These are phyloP conservation scores for Paralichthys olivaceus DNA, from an alignment of 2,113 vertebrate species.

Conservation along the genomic window DNA sequence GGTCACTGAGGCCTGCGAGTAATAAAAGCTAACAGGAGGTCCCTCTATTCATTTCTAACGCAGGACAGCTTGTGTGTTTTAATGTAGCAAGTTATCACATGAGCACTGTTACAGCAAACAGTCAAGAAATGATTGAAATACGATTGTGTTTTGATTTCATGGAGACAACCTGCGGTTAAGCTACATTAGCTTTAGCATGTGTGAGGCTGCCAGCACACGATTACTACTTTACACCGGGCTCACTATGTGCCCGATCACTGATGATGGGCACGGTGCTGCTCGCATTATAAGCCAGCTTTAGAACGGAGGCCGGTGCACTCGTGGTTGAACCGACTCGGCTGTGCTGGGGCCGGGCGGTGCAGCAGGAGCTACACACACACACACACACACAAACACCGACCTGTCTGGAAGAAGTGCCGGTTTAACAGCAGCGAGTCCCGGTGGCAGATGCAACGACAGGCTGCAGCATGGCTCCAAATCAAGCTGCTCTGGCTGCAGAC, in stretches of 20 bases:
- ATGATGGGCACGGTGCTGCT: fast-evolving
- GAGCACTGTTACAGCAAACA: not conserved
- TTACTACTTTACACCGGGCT: fast-evolving
- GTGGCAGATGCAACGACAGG: not conserved
- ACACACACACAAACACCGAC: slow-evolving; percentile 19
- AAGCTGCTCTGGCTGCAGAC: fast-evolving
- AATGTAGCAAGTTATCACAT: not conserved
- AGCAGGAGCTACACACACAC: not conserved
- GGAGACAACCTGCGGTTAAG: not conserved
- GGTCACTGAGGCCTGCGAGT: slow-evolving; percentile 37
- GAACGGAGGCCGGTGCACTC: not conserved
- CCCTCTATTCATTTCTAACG: fast-evolving
- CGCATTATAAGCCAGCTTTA: not conserved
- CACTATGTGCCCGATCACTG: fast-evolving
- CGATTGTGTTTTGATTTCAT: not conserved
- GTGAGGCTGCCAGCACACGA: not conserved
- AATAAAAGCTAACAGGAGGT: not conserved
- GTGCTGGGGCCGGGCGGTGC: not conserved
- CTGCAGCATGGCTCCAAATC: not conserved
- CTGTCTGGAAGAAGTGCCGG: slow-evolving; percentile 2
- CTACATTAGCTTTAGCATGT: slow-evolving; percentile 15
- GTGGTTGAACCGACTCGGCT: not conserved
- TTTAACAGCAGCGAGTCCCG: slow-evolving; percentile 21
- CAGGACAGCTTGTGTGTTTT: fast-evolving
- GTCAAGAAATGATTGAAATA: not conserved